Percentiles rank a stretch among this genome's conserved stretches.
Evolutionary conservation across 2,113 vertebrate genomes (phyloP).

Genomic region (Cavia aperea): DNA sequence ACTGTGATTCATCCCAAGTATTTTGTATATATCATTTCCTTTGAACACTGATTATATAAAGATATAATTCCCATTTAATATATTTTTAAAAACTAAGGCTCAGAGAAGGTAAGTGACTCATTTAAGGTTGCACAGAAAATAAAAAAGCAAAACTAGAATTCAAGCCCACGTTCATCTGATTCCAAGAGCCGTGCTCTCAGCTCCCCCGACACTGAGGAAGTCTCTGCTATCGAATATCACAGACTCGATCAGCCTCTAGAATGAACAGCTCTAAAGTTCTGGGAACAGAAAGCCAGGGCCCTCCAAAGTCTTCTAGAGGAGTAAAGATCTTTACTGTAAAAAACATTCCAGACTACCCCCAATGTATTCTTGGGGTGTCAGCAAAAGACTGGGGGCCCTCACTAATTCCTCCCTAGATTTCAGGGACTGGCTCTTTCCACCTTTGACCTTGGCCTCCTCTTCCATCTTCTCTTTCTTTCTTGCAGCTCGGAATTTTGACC

Average conservation of each 20-base stretch:
- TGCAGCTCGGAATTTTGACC: constrained; percentile 87
- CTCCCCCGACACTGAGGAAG: background rate
- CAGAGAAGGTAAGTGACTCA: background rate
- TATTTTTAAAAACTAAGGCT: background rate
- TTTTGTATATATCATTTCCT: background rate
- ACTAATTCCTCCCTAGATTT: background rate
- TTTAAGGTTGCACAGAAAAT: constrained; percentile 7
- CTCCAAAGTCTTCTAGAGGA: background rate
- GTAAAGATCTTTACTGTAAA: background rate
- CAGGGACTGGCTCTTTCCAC: background rate
- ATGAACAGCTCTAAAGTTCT: background rate
- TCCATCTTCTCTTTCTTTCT: constrained; percentile 51
- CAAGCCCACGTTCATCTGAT: background rate
- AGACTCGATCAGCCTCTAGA: background rate
- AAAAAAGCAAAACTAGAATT: constrained; percentile 8
- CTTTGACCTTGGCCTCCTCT: background rate
- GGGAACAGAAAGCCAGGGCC: background rate
- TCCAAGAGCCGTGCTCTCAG: background rate
- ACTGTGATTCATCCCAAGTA: background rate
- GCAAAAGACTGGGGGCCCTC: background rate
- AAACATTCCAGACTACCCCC: background rate
- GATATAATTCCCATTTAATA: background rate
- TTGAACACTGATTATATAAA: background rate
- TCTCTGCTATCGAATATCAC: background rate
- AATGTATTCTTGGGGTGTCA: background rate